phyloP scores from a whole-genome alignment of 1,140 invertebrate species.

The Heliconius himera region DNA sequence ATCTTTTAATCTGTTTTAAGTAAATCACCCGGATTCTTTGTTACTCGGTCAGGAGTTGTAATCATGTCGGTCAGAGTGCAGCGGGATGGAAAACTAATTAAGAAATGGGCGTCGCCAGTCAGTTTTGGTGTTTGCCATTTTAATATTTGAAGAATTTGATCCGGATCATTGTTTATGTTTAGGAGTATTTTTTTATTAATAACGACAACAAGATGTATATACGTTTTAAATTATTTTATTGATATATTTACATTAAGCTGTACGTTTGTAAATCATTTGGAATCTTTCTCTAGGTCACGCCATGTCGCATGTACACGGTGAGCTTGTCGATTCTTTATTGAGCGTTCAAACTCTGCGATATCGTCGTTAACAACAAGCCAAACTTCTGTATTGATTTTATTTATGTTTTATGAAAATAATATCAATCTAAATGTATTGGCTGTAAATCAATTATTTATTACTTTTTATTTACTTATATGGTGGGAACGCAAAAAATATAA shows the following conservation, averaged over 20 bases:
- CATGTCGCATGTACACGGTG: slow-evolving; percentile 72
- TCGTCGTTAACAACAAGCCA: slow-evolving; percentile 54
- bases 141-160: slow-evolving; percentile 56
- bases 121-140: slow-evolving; percentile 62
- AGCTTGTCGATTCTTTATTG: slow-evolving; percentile 70
- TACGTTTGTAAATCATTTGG: slow-evolving; percentile 68
- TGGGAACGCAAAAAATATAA: not conserved
- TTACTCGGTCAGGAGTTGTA: slow-evolving; percentile 71
- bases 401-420: slow-evolving; percentile 52
- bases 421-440: slow-evolving; percentile 55
- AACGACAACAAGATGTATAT: not conserved
- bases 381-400: slow-evolving; percentile 53
- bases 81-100: slow-evolving; percentile 78
- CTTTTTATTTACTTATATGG: not conserved
- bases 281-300: slow-evolving; percentile 77
- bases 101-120: slow-evolving; percentile 66
- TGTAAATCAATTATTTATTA: slow-evolving; percentile 10
- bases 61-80: slow-evolving; percentile 80
- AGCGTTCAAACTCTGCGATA: slow-evolving; percentile 56
- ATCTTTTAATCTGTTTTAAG: slow-evolving; percentile 76
- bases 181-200: slow-evolving; percentile 33
- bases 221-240: slow-evolving; percentile 62
- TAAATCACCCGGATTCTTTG: slow-evolving; percentile 76
- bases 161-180: slow-evolving; percentile 12
- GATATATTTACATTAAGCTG: slow-evolving; percentile 68